Evolutionary conservation across 2,888 invertebrate genomes (phyloP).

Genomic region (Quadroppia sp.): DNA sequence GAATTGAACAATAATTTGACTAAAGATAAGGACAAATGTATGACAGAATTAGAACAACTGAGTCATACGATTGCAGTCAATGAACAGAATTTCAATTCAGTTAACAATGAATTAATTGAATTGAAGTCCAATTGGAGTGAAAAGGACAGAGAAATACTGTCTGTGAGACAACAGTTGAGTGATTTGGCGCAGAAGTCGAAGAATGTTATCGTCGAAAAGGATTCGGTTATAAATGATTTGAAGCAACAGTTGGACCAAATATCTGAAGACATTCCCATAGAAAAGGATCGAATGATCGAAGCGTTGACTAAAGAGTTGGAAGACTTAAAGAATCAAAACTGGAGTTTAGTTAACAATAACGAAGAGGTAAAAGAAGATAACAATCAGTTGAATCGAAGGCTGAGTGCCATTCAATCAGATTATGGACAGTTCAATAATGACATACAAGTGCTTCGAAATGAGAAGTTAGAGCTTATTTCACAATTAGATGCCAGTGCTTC

Average conservation of each 20-base stretch:
- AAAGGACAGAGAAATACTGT: neutral
- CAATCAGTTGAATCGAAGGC: neutral
- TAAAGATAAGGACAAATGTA: neutral
- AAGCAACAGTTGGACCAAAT: neutral
- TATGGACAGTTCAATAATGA: neutral
- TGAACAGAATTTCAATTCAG: neutral
- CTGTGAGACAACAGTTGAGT: conserved; percentile 13
- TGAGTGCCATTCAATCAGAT: neutral
- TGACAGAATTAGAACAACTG: neutral
- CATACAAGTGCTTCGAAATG: neutral
- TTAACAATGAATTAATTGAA: neutral
- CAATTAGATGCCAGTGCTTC: neutral
- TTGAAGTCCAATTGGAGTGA: neutral
- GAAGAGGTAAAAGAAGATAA: neutral
- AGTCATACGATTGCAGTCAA: neutral
- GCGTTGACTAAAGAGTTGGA: neutral
- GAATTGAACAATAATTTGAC: neutral
- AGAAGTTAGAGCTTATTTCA: neutral
- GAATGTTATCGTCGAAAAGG: conserved; percentile 1
- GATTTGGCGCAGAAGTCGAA: conserved; percentile 1
- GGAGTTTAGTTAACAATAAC: neutral
- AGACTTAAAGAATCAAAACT: neutral
- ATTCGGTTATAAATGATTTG: neutral
- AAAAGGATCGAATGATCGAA: neutral
- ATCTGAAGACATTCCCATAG: neutral